Evolutionary conservation across 2,888 invertebrate genomes (phyloP).

Genomic region (Podabrus alpinus): DNA sequence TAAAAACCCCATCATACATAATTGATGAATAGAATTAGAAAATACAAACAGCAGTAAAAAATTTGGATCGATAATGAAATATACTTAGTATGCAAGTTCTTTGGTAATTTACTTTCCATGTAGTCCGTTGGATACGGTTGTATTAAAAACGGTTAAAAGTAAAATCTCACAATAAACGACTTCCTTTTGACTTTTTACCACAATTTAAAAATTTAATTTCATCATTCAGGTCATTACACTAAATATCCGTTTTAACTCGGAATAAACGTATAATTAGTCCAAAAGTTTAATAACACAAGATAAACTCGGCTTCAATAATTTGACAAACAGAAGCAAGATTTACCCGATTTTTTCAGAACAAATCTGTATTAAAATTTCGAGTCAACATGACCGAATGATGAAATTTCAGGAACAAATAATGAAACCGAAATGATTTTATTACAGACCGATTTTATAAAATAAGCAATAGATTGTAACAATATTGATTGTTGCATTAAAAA

Average conservation of each 20-base stretch:
- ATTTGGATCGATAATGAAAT: not conserved
- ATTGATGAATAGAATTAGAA: not conserved
- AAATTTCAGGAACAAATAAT: not conserved
- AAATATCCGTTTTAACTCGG: conserved; percentile 3
- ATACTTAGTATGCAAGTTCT: not conserved
- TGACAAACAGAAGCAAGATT: not conserved
- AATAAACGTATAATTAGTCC: not conserved
- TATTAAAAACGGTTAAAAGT: not conserved
- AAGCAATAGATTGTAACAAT: not conserved
- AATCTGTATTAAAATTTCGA: not conserved
- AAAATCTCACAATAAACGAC: not conserved
- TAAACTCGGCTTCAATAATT: not conserved
- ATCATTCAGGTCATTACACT: not conserved
- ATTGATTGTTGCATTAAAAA: not conserved
- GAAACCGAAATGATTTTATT: not conserved
- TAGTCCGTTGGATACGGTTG: not conserved
- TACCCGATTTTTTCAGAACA: not conserved
- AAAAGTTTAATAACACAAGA: not conserved
- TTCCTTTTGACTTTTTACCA: not conserved
- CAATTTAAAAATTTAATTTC: not conserved
- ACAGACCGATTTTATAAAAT: not conserved
- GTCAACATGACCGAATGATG: not conserved
- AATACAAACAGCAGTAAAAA: not conserved
- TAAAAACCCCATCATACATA: not conserved
- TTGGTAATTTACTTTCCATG: not conserved